Conservation (phyloP, 2,888 invertebrate species). For the Andrena minutula region DNA sequence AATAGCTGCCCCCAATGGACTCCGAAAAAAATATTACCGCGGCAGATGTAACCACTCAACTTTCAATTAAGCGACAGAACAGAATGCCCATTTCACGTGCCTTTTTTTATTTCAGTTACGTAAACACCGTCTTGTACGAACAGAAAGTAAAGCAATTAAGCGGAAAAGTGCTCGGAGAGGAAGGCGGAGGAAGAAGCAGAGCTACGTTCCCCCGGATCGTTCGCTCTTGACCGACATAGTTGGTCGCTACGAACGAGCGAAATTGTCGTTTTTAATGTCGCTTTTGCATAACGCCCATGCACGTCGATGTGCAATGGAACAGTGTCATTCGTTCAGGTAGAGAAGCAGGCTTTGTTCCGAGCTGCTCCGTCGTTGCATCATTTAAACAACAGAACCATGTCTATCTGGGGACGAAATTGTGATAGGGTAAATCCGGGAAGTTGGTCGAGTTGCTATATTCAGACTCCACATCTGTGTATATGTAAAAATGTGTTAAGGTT, state of each 20-base stretch:
- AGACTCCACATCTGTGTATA: too few relatives aligned
- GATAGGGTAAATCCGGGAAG: too few relatives aligned
- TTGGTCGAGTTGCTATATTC: too few relatives aligned
- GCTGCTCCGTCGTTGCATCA: constrained; percentile 25
- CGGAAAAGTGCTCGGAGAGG: not conserved
- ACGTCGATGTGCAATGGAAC: constrained; percentile 37
- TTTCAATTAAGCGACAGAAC: constrained; percentile 58
- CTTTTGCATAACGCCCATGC: constrained; percentile 45
- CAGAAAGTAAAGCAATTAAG: not conserved
- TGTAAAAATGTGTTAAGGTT: too few relatives aligned
- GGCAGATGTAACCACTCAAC: constrained; percentile 53
- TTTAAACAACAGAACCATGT: not conserved
- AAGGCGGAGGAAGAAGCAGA: not conserved
- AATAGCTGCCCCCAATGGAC: constrained; percentile 62
- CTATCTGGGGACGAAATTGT: not conserved
- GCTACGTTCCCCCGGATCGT: not conserved
- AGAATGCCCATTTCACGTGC: not conserved
- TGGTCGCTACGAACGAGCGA: constrained; percentile 43
- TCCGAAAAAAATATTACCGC: constrained; percentile 45
- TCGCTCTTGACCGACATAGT: constrained; percentile 62
- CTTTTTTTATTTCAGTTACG: constrained; percentile 8
- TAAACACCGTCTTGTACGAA: not conserved
- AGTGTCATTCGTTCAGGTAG: constrained; percentile 49
- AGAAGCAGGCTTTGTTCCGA: constrained; percentile 58
- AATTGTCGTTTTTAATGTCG: constrained; percentile 50